These are phyloP conservation scores for Coreius guichenoti DNA, from an alignment of 2,797 vertebrate species.

Conservation along the genomic window DNA sequence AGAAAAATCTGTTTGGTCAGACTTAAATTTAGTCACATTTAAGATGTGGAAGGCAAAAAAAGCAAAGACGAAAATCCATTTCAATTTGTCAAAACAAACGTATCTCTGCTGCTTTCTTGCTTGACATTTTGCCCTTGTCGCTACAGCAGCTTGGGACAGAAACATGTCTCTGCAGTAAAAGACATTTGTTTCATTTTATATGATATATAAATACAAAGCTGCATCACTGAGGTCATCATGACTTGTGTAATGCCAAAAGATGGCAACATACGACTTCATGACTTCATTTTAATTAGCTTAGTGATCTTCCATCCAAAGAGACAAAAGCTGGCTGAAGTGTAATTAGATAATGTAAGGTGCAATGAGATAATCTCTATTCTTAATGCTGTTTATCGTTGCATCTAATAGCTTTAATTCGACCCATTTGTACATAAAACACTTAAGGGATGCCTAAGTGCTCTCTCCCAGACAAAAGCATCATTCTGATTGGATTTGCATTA, in stretches of 20 bases:
- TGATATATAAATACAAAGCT: slow-evolving; percentile 19
- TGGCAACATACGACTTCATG: slow-evolving; percentile 44
- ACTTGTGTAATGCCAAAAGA: slow-evolving; percentile 50
- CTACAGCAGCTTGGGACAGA: slow-evolving; percentile 58
- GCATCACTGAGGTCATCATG: slow-evolving; percentile 38
- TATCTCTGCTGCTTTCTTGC: slow-evolving; percentile 45
- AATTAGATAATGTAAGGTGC: slow-evolving; percentile 63
- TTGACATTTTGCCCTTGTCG: slow-evolving; percentile 69
- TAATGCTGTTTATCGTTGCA: slow-evolving; percentile 63
- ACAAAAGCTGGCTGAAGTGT: slow-evolving; percentile 59
- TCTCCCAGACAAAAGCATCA: slow-evolving; percentile 64
- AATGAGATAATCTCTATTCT: slow-evolving; percentile 63
- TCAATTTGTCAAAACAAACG: slow-evolving; percentile 75
- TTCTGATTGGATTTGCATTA: slow-evolving; percentile 65
- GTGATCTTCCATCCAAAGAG: slow-evolving; percentile 61
- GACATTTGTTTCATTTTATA: slow-evolving; percentile 13
- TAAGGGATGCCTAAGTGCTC: slow-evolving; percentile 63
- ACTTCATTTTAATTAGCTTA: slow-evolving; percentile 58
- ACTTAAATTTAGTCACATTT: slow-evolving; percentile 73
- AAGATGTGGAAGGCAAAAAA: slow-evolving; percentile 60
- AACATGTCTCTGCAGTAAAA: slow-evolving; percentile 14
- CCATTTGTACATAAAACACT: slow-evolving; percentile 65
- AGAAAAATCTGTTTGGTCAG: slow-evolving; percentile 70
- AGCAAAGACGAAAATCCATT: slow-evolving; percentile 54
- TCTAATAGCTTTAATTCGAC: slow-evolving; percentile 62